phyloP scores from a whole-genome alignment of 1,140 invertebrate genomes.

The Paracyclopina nana region DNA sequence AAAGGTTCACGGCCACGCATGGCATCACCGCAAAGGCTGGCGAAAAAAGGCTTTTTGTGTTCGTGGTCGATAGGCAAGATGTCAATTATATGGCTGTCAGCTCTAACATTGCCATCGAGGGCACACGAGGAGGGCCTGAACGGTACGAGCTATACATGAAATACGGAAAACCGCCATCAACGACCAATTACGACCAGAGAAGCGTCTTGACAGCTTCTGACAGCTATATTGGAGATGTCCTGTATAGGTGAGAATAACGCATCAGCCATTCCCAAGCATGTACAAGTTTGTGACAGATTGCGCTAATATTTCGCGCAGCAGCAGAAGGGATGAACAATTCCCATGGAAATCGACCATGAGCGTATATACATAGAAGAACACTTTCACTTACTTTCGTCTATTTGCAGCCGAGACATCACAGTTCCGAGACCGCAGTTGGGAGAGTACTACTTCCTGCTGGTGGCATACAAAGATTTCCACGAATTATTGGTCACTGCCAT shows the following conservation, averaged over 20 bases:
- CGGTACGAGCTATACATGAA: background rate
- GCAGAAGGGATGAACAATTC: no score
- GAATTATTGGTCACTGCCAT: constrained; percentile 1
- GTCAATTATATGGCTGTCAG: background rate
- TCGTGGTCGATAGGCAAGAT: constrained; percentile 1
- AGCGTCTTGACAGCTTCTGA: background rate
- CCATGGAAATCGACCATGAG: no score
- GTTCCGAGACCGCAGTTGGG: background rate
- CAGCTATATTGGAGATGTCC: background rate
- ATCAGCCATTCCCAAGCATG: background rate
- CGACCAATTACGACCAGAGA: background rate
- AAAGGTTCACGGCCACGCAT: constrained; percentile 7
- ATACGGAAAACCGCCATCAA: background rate
- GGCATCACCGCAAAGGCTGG: background rate
- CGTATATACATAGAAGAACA: no score
- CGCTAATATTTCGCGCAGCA: background rate
- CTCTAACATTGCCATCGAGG: background rate
- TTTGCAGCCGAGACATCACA: constrained; percentile 1
- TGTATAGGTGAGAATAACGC: background rate
- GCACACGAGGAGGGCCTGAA: background rate
- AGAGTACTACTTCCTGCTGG: background rate
- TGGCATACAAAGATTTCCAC: background rate
- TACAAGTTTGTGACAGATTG: background rate
- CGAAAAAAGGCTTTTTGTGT: background rate
- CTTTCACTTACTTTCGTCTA: no score